phyloP scores from a whole-genome alignment of 1,140 invertebrate species.

The Oncopodura yosiiana region DNA sequence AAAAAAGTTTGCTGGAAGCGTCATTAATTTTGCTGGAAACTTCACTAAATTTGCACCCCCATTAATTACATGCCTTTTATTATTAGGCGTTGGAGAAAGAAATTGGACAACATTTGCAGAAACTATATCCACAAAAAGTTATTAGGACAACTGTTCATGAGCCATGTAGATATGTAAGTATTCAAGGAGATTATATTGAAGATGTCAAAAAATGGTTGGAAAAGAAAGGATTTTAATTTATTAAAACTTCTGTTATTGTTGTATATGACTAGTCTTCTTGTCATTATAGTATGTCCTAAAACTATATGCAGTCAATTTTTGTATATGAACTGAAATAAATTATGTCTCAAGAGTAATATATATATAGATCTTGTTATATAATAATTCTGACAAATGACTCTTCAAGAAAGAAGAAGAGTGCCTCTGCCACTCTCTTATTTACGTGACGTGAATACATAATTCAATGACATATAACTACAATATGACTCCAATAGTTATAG shows the following conservation, averaged over 20 bases:
- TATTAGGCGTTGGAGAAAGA: slow-evolving; percentile 54
- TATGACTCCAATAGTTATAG: no score
- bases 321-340: not conserved
- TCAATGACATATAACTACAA: no score
- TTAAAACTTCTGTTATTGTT: no score
- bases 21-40: no score
- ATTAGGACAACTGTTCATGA: slow-evolving; percentile 67
- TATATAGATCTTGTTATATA: not conserved
- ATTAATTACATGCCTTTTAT: slow-evolving; percentile 19
- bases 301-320: not conserved
- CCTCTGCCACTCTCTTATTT: no score
- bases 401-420: not conserved
- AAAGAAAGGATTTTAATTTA: slow-evolving; percentile 61
- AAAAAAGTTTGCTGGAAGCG: no score
- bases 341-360: not conserved
- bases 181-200: slow-evolving; percentile 65
- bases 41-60: no score
- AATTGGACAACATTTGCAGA: slow-evolving; percentile 53
- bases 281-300: not conserved
- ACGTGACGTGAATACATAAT: no score
- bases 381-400: not conserved
- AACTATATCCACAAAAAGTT: slow-evolving; percentile 41
- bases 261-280: no score
- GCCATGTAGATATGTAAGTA: slow-evolving; percentile 55
- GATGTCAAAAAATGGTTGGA: slow-evolving; percentile 58